phyloP scores from a whole-genome alignment of 2,888 invertebrate species.

The Leptinotarsa peninsularis region DNA sequence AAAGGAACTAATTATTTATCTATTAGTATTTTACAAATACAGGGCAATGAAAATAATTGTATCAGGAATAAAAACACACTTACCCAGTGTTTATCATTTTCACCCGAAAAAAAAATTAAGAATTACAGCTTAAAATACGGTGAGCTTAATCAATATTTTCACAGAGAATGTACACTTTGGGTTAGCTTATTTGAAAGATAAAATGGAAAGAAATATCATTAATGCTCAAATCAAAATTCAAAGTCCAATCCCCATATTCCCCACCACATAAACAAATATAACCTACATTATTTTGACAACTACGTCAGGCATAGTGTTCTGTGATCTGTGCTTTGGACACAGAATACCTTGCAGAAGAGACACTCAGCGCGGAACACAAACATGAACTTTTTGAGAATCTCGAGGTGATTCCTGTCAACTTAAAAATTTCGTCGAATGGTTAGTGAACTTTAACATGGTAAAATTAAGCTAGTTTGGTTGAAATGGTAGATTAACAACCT shows the following conservation, averaged over 20 bases:
- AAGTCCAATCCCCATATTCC: conserved; percentile 3
- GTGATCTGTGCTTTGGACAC: too few relatives aligned
- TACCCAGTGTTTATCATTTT: conserved; percentile 52
- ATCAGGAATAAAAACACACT: conserved; percentile 19
- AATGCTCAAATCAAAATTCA: neutral
- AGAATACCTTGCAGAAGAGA: too few relatives aligned
- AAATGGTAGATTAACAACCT: too few relatives aligned
- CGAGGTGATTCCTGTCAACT: too few relatives aligned
- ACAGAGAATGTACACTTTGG: neutral
- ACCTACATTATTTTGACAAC: conserved; percentile 2
- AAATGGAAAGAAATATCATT: neutral
- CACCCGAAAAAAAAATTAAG: neutral
- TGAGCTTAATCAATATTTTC: neutral
- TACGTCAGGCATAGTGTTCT: too few relatives aligned
- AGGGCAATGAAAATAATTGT: neutral
- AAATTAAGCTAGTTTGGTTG: too few relatives aligned
- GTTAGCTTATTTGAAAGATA: neutral
- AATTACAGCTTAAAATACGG: neutral
- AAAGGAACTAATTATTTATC: too few relatives aligned
- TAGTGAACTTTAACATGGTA: too few relatives aligned
- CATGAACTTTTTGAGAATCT: too few relatives aligned
- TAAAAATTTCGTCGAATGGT: too few relatives aligned
- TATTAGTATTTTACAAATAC: too few relatives aligned
- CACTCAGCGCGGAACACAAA: too few relatives aligned
- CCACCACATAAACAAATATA: neutral